Base-by-base conservation (phyloP, 2,797 vertebrate genomes). In the Argya squamiceps region DNA sequence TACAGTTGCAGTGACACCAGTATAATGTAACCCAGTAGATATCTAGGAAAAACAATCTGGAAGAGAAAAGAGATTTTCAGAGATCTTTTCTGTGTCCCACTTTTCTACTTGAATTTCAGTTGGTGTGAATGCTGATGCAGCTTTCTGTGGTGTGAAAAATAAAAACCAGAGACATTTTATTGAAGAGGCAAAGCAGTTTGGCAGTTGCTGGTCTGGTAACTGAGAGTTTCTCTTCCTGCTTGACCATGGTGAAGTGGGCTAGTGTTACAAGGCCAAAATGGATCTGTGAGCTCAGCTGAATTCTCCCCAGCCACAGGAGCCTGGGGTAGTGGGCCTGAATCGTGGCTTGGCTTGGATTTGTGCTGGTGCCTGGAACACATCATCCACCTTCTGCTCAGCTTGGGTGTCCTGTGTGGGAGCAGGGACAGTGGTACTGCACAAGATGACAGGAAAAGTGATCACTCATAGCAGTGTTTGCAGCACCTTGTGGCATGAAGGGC, bases 341-440 rank as follows among this genome's bases (percentile, higher is more conserved):
- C 0, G 0, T 77, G 26, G 21, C 55, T 70, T 77, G 67, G 20
- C 49, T 85, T 68, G 69, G 30, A 47, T 65, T 83, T 0, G 0
- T 53, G 24, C 46, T 84, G 37, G 41, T 79, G 39, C 41, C 27
- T 92, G 85, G 50, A 71, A 30, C 26, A 32, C 24, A 55, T 73
- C 24, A 37, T 55, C 32, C 23, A n/a, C 62, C 26, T 70, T 82
- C 78, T 85, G 68, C 73, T 89, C 46, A 41, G 43, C 56, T 65
- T 2, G 7, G 19, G 20, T 79, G 47, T 55, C 73, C 53, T 49
- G 6, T 63, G 37, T 58, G 47, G 81, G 68, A 83, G 16, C 60
- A 55, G 62, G 43, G 36, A 64, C 37, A 36, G 20, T 0, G 3
- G 26, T 30, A 6, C 11, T 1, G 2, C 53, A 46, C 0, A 0